phyloP scores from a whole-genome alignment of 2,113 vertebrate genomes.

The Notothenia rossii region DNA sequence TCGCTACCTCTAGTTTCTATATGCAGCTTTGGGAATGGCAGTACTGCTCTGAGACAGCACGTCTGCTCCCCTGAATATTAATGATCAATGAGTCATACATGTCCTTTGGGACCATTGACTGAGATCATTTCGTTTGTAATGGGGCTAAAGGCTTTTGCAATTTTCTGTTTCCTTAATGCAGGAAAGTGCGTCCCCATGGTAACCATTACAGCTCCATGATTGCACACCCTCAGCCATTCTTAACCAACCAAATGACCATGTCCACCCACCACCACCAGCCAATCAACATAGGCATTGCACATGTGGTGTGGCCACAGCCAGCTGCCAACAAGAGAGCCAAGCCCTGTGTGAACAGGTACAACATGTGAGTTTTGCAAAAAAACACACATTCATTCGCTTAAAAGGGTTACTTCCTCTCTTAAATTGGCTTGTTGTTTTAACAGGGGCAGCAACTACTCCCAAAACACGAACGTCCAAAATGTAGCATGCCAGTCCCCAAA shows the following conservation, averaged over 20 bases:
- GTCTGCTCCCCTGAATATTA: constrained; percentile 69
- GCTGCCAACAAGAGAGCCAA: constrained; percentile 93
- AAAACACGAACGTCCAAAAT: constrained; percentile 91
- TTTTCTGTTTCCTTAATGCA: constrained; percentile 77
- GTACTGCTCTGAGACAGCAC: constrained; percentile 32
- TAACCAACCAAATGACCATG: constrained; percentile 97
- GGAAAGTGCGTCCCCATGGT: constrained; percentile 95
- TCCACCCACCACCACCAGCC: constrained; percentile 93
- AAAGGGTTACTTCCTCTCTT: not conserved
- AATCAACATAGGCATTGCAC: constrained; percentile 97
- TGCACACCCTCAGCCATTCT: constrained; percentile 92
- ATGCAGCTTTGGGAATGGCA: constrained; percentile 23
- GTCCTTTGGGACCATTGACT: constrained; percentile 51
- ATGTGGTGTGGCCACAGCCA: constrained; percentile 97
- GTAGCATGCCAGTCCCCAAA: constrained; percentile 93
- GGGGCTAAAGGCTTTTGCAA: constrained; percentile 60
- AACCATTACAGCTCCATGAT: constrained; percentile 95
- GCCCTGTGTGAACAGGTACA: constrained; percentile 92
- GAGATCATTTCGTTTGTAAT: constrained; percentile 61
- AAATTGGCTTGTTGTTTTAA: constrained; percentile 22
- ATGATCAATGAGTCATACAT: constrained; percentile 72
- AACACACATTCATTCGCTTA: not conserved
- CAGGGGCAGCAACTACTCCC: constrained; percentile 90
- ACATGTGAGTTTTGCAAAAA: not conserved
- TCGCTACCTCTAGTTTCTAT: constrained; percentile 26